Evolutionary conservation across 2,888 invertebrate genomes (phyloP), one percentile per base, ranked within the genome.

Genomic region (Macrophya alboannulata): DNA sequence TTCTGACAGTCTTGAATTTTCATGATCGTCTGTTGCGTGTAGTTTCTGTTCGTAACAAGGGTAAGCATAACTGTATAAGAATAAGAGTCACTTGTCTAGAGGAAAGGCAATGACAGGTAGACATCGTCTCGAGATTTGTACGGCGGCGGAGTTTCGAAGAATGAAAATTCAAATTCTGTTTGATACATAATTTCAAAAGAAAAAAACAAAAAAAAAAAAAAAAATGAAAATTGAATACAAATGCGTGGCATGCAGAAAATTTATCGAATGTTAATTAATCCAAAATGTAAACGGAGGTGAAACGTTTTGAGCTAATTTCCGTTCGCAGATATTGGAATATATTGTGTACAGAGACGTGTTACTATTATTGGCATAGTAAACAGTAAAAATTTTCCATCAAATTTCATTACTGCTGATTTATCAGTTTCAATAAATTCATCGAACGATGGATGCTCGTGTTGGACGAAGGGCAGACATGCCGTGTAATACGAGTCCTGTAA

Each of bases 341-440:
- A 15, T 10, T 31, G 37, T 51, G 31, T 48, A n/a, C 31, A 25
- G 37, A 31, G n/a, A n/a, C n/a, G 43, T 37, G 48, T 45, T 48
- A 74, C 48, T n/a, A n/a, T 31, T 2, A 31, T 37, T 40, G 48
- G 21, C 1, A 9, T 9, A 37, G 51, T 43, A 15, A 51, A 31
- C n/a, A 15, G 17, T 4, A 8, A 77, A 77, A 81, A 81, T 81
- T n/a, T 81, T 59, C 77, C 55, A 40, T 43, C 43, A 4, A 81
- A 81, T 62, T 62, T 65, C 81, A 81, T 81, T 65, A 62, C 59
- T 65, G 62, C 25, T 81, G 65, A 81, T 81, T 81, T 81, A 81
- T 81, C 62, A 81, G 81, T 62, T 43, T 31, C 81, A 62, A 81
- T 81, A 65, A 81, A 81, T 81, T 81, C 37, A 65, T 81, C 62